Evolutionary conservation across 2,888 invertebrate genomes (phyloP).

Genomic region (Lasioglossum lativentre): DNA sequence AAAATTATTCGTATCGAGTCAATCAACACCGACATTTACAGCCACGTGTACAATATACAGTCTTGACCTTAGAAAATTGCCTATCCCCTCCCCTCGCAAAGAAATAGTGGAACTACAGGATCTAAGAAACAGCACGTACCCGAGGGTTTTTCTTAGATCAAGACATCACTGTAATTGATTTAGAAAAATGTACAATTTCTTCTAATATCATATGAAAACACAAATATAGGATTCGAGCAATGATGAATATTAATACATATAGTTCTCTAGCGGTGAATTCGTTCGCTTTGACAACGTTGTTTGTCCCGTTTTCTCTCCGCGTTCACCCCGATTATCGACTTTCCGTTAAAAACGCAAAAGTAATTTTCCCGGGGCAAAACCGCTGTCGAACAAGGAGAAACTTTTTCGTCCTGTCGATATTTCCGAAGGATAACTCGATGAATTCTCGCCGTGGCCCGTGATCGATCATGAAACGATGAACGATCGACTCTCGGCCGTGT

Average conservation of each 20-base stretch:
- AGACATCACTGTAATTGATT: too few species aligned
- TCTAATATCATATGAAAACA: too few species aligned
- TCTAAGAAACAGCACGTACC: too few species aligned
- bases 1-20: background rate
- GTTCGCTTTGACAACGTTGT: constrained; percentile 45
- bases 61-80: too few species aligned
- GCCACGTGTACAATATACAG: too few species aligned
- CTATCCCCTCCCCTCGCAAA: too few species aligned
- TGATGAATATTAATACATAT: constrained; percentile 28
- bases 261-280: constrained; percentile 29
- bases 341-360: constrained; percentile 30
- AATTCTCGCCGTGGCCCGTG: constrained; percentile 1
- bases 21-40: background rate
- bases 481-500: background rate
- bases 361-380: constrained; percentile 32
- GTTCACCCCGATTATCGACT: constrained; percentile 17
- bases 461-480: constrained; percentile 11
- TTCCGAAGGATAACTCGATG: constrained; percentile 20
- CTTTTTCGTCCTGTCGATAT: constrained; percentile 40
- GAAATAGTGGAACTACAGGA: too few species aligned
- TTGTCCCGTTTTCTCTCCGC: constrained; percentile 4
- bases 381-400: constrained; percentile 31
- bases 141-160: too few species aligned
- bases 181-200: too few species aligned
- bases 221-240: background rate